Evolutionary conservation across 2,888 invertebrate species (phyloP).

Genomic region (Acleris literana): DNA sequence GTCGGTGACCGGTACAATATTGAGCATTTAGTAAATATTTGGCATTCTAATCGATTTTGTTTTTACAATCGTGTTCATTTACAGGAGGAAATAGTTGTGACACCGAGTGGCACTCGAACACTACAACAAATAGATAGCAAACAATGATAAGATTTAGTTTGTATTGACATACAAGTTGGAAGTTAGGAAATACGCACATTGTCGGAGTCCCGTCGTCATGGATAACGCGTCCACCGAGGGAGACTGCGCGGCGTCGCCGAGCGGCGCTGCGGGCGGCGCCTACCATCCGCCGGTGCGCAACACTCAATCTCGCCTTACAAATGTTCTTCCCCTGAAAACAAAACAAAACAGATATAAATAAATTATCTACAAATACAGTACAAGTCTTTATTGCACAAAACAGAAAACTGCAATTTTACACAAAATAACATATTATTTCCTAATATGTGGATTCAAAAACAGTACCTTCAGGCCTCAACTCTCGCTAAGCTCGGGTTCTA

Average conservation of each 20-base stretch:
- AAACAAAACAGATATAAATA: slow-evolving; percentile 35
- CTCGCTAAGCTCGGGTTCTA: no score
- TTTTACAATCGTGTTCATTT: slow-evolving; percentile 38
- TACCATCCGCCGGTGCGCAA: slow-evolving; percentile 70
- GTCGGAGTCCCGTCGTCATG: slow-evolving; percentile 49
- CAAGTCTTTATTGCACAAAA: no score
- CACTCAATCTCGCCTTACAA: slow-evolving; percentile 92
- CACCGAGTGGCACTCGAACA: slow-evolving; percentile 51
- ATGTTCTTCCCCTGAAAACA: slow-evolving; percentile 91
- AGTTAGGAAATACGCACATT: slow-evolving; percentile 73
- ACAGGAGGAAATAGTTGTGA: slow-evolving; percentile 64
- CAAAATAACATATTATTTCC: no score
- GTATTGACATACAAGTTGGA: slow-evolving; percentile 42
- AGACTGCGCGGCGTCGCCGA: not conserved
- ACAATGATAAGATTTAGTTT: slow-evolving; percentile 33
- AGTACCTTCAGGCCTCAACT: no score
- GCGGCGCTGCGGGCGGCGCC: slow-evolving; percentile 50
- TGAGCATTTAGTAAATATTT: slow-evolving; percentile 69
- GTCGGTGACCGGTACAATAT: slow-evolving; percentile 54
- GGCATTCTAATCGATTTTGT: slow-evolving; percentile 57
- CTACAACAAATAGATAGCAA: slow-evolving; percentile 42
- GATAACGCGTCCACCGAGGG: slow-evolving; percentile 53
- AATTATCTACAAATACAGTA: not conserved
- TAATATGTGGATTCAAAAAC: no score
- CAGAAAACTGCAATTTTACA: no score